Evolutionary conservation across 1,140 invertebrate genomes (phyloP), one percentile per base, ranked within the genome.

Genomic region (Drosophila elegans): DNA sequence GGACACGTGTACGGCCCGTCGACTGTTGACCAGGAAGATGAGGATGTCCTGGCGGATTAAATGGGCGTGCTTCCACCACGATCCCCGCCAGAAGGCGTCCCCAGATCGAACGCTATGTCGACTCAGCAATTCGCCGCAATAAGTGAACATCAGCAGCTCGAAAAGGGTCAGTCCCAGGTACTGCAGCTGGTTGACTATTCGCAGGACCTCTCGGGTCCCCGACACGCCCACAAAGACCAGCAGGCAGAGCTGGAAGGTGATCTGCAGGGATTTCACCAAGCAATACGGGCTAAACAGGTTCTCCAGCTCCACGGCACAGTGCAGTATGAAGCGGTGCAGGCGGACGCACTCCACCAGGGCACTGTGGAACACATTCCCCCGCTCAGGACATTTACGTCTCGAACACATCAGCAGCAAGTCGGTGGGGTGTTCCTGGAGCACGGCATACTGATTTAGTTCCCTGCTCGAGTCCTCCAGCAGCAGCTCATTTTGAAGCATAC

Each of bases 91-190:
- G 21, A 90, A 85, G 13, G 91, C 88, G 1, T 92, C 91, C 1
- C 91, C 91, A 12, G 62, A 74, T 0, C 91, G 88, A 1, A 92
- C 55, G 25, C 91, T 92, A 49, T 92, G 91, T 3, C 67, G 45
- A 16, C 77, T 74, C 7, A 92, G 41, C 29, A 92, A 13, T 27
- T 92, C 91, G 0, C 91, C 91, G 45, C 74, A 91, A 32, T 91
- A 92, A 3, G 91, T 92, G 45, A 92, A 92, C 84, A 92, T 91
- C 1, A 92, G 41, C 0, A 92, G 66, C 48, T 92, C 91, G 10
- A 81, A 69, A 2, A 74, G 27, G 4, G 91, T 92, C 13, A 92
- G 54, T 0, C 4, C 36, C 16, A 92, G 21, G 29, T 92, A 92
- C 56, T 92, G 91, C 39, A 88, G 13, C 36, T 91, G 77, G 51